Percentiles rank a stretch among this genome's conserved stretches.
Evolutionary conservation across 2,113 vertebrate genomes (phyloP).

Genomic region (Cyphomyrus discorhynchus): DNA sequence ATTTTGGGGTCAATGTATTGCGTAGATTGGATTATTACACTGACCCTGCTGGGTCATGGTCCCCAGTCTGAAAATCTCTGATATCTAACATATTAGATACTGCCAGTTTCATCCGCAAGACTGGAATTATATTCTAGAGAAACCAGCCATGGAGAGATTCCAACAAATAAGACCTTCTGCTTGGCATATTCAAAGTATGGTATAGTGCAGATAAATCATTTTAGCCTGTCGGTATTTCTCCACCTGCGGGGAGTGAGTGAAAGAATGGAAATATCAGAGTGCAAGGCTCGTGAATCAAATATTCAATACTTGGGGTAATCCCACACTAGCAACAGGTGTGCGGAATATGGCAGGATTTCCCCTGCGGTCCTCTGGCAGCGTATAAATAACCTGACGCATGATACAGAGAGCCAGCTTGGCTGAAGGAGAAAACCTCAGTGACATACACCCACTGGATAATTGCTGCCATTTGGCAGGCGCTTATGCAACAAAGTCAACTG

Average conservation of each 20-base stretch:
- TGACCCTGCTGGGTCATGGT: neutral
- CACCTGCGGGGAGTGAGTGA: neutral
- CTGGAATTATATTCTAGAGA: neutral
- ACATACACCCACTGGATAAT: neutral
- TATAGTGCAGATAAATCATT: neutral
- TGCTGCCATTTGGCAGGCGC: neutral
- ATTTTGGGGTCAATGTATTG: neutral
- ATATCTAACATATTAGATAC: neutral
- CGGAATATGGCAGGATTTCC: neutral
- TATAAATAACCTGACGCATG: neutral
- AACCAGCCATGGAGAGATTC: neutral
- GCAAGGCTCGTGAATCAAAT: neutral
- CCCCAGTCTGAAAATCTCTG: neutral
- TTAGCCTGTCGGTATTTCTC: neutral
- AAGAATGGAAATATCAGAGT: neutral
- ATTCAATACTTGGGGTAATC: neutral
- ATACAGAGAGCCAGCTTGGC: neutral
- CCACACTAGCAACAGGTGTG: neutral
- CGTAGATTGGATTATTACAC: neutral
- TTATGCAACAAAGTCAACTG: neutral
- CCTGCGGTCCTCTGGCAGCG: neutral
- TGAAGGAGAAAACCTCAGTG: neutral
- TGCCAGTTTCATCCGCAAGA: neutral
- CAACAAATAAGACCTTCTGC: slow-evolving; percentile 6
- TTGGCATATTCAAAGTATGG: neutral